phyloP scores from a whole-genome alignment of 2,113 vertebrate species.

The Halcyon senegalensis region DNA sequence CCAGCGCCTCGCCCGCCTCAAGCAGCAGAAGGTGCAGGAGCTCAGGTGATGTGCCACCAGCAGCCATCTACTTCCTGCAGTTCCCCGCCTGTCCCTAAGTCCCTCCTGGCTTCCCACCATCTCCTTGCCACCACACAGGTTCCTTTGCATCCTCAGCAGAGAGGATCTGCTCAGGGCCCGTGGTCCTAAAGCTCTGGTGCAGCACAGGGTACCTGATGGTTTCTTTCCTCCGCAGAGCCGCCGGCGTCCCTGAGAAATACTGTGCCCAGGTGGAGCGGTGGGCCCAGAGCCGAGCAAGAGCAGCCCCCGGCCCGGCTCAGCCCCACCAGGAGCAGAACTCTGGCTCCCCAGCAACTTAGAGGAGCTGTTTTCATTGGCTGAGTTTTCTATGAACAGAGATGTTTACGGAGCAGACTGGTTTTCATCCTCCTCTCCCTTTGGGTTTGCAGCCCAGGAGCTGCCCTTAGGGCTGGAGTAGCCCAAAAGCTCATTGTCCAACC shows the following conservation, averaged over 20 bases:
- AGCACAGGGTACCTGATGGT: neutral
- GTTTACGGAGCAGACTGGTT: neutral
- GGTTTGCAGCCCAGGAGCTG: neutral
- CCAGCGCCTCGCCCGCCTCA: conserved; percentile 77
- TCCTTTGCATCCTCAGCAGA: neutral
- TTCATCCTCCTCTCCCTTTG: neutral
- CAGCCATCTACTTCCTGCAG: too few species aligned
- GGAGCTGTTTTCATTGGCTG: neutral
- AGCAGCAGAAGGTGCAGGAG: conserved; percentile 84
- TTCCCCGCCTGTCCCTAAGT: neutral
- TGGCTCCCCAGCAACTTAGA: neutral
- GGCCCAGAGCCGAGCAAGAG: neutral
- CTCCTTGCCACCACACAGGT: neutral
- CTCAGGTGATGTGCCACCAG: conserved; percentile 74
- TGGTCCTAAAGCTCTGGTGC: rapidly evolving
- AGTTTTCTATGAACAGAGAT: neutral
- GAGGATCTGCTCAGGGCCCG: rapidly evolving
- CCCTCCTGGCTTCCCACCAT: neutral
- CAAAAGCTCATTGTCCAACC: neutral
- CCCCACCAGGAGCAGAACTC: too few species aligned
- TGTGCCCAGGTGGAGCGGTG: conserved; percentile 82
- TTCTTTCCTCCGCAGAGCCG: conserved; percentile 68
- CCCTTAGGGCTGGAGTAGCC: neutral
- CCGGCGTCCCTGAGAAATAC: conserved; percentile 86
- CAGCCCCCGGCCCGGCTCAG: neutral